Conservation (phyloP, 2,113 vertebrate genomes). For the Thamnaconus septentrionalis region DNA sequence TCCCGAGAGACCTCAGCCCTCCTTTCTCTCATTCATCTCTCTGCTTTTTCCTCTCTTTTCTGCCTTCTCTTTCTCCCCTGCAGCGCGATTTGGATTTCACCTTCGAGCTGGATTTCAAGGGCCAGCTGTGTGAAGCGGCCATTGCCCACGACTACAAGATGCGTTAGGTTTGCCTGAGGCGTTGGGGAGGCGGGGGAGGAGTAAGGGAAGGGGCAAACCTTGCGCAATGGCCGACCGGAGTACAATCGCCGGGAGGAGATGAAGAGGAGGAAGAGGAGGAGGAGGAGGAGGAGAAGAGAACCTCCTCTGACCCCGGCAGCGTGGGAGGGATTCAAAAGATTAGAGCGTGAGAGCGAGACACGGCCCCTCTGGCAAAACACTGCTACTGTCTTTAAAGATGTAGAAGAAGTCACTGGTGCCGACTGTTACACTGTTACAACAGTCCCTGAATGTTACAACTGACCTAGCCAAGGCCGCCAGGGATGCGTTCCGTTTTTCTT, state of each 20-base stretch:
- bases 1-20: too few relatives aligned
- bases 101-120: slow-evolving; percentile 97
- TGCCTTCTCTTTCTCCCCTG: slow-evolving; percentile 1
- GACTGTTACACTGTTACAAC: slow-evolving; percentile 70
- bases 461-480: slow-evolving; percentile 23
- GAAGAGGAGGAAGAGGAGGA: neutral
- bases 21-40: neutral
- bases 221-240: slow-evolving; percentile 5
- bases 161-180: slow-evolving; percentile 76
- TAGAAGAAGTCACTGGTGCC: slow-evolving; percentile 7
- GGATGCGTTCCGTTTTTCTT: slow-evolving; percentile 35
- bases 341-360: neutral
- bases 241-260: too few relatives aligned
- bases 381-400: slow-evolving; percentile 14
- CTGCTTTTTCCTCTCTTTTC: neutral
- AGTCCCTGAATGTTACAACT: slow-evolving; percentile 65
- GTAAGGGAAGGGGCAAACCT: slow-evolving; percentile 18
- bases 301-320: slow-evolving; percentile 17
- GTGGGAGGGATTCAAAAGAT: neutral
- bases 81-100: slow-evolving; percentile 98
- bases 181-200: slow-evolving; percentile 19
- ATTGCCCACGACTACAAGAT: slow-evolving; percentile 98
- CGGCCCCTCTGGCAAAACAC: slow-evolving; percentile 24
- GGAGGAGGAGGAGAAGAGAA: slow-evolving; percentile 30
- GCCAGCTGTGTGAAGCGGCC: slow-evolving; percentile 94